phyloP scores from a whole-genome alignment of 2,797 vertebrate genomes.

The Hafferia zeledoni region DNA sequence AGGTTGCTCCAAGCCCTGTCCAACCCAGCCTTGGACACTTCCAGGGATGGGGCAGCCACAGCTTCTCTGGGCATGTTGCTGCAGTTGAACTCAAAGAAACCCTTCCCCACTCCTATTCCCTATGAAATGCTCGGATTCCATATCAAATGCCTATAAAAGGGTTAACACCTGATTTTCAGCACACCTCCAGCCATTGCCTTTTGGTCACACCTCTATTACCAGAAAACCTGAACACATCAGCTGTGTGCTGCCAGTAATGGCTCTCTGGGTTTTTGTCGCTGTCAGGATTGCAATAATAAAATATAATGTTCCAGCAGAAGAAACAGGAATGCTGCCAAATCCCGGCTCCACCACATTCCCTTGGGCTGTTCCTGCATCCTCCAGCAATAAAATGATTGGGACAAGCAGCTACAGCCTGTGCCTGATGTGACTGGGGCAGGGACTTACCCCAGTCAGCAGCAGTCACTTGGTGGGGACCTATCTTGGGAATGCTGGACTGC shows the following conservation, averaged over 20 bases:
- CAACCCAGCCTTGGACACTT: background rate
- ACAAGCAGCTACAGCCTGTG: background rate
- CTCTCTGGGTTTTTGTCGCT: fast-evolving
- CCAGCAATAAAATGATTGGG: background rate
- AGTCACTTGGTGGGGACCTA: fast-evolving
- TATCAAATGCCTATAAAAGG: background rate
- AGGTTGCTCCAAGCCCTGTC: background rate
- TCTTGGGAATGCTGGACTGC: background rate
- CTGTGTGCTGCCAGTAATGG: background rate
- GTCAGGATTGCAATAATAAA: background rate
- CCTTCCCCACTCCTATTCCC: background rate
- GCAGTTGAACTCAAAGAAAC: background rate
- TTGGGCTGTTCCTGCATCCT: background rate
- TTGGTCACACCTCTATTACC: fast-evolving
- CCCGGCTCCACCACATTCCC: background rate
- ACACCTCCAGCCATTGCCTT: background rate
- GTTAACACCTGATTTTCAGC: background rate
- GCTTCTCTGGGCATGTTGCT: background rate
- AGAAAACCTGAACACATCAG: background rate
- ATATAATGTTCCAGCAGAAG: background rate
- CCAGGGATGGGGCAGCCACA: background rate
- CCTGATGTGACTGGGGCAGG: background rate
- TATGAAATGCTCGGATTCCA: background rate
- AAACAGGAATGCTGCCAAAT: background rate
- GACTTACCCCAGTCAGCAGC: background rate